phyloP scores from a whole-genome alignment of 2,113 vertebrate species.

The Bambusicola thoracicus region DNA sequence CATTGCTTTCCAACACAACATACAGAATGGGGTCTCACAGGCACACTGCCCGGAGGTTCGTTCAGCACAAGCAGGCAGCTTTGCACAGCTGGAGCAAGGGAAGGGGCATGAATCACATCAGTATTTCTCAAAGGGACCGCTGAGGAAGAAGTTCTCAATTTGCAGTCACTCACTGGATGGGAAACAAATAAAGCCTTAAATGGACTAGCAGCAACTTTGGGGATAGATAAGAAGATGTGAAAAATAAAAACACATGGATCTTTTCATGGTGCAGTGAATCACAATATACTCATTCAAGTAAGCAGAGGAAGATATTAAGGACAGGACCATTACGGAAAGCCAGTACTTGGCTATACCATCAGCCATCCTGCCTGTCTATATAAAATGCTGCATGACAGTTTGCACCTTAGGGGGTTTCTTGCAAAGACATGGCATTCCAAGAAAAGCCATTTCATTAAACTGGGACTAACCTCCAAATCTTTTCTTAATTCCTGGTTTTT shows the following conservation, averaged over 20 bases:
- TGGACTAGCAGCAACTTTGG: neutral
- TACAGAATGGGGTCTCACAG: neutral
- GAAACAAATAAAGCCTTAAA: conserved; percentile 15
- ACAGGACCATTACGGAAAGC: neutral
- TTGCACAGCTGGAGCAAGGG: neutral
- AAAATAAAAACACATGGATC: neutral
- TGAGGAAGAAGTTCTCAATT: neutral
- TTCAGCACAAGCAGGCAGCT: neutral
- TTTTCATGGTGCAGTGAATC: neutral
- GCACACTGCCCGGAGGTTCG: neutral
- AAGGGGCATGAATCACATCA: neutral
- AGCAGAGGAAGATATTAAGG: neutral
- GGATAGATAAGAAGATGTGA: neutral
- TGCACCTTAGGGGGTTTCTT: neutral
- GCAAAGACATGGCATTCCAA: neutral
- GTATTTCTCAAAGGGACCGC: neutral
- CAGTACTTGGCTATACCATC: neutral
- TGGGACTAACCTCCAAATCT: neutral
- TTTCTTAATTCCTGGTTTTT: neutral
- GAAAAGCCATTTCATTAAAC: neutral
- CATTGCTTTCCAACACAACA: neutral
- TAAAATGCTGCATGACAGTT: neutral
- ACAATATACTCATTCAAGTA: neutral
- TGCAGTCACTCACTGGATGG: neutral
- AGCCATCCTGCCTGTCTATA: neutral